Evolutionary conservation across 2,113 vertebrate species (phyloP).

Genomic region (Chionomys nivalis): DNA sequence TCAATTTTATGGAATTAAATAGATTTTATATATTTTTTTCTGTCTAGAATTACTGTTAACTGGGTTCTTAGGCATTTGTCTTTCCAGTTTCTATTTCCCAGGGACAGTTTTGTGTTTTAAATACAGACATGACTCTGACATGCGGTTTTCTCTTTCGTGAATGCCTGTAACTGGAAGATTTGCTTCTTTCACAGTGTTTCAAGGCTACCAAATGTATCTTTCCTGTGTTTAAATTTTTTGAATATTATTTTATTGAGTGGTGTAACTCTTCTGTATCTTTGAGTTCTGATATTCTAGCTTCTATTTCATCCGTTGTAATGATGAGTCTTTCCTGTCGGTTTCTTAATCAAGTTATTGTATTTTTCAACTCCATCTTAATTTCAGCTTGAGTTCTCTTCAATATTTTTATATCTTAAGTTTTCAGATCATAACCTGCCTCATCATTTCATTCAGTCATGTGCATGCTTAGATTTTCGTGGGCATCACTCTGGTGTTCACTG

Average conservation of each 20-base stretch:
- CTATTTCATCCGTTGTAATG: neutral
- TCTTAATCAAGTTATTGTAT: neutral
- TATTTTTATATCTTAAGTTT: neutral
- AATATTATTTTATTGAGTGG: neutral
- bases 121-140: neutral
- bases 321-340: neutral
- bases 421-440: neutral
- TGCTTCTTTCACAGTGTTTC: no score
- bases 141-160: neutral
- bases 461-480: neutral
- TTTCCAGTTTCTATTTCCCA: neutral
- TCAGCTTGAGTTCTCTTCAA: neutral
- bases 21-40: neutral
- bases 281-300: neutral
- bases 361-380: neutral
- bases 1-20: neutral
- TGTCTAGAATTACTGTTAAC: neutral
- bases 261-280: neutral
- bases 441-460: neutral
- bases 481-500: neutral
- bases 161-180: neutral
- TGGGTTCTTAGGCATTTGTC: neutral
- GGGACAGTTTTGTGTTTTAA: neutral
- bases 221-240: neutral
- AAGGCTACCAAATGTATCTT: neutral